These are phyloP conservation scores for Aphidoletes aphidimyza DNA, from an alignment of 2,888 invertebrate genomes.

Conservation along the genomic window DNA sequence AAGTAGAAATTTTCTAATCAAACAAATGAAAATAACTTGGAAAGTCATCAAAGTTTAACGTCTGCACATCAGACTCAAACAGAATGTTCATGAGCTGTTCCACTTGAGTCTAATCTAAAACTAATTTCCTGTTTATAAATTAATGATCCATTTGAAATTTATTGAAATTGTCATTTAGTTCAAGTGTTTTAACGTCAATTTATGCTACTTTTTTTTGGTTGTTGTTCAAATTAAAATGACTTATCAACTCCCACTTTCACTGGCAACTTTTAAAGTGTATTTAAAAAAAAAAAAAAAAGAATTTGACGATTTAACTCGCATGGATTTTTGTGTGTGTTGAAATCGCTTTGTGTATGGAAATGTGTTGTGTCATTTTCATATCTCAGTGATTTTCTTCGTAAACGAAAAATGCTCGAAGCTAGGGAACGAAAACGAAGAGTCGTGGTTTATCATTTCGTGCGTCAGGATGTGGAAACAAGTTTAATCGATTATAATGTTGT, in stretches of 20 bases:
- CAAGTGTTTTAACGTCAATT: constrained; percentile 20
- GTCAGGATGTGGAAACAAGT: constrained; percentile 28
- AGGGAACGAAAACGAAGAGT: too few relatives aligned
- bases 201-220: not conserved
- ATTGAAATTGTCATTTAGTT: constrained; percentile 29
- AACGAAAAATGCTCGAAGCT: too few relatives aligned
- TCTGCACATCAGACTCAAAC: too few relatives aligned
- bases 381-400: too few relatives aligned
- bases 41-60: too few relatives aligned
- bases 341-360: constrained; percentile 6
- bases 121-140: constrained; percentile 49
- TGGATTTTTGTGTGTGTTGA: not conserved
- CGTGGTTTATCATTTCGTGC: not conserved
- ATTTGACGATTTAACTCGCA: too few relatives aligned
- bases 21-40: not conserved
- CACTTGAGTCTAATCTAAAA: constrained; percentile 20
- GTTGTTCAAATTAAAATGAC: not conserved
- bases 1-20: constrained; percentile 31
- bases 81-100: not conserved
- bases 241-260: not conserved
- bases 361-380: not conserved
- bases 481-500: constrained; percentile 22
- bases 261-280: not conserved
- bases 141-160: constrained; percentile 43
- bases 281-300: not conserved